Evolutionary conservation across 2,888 invertebrate species (phyloP), one percentile per base, ranked within the genome.

Genomic region (Epinotia ramella): DNA sequence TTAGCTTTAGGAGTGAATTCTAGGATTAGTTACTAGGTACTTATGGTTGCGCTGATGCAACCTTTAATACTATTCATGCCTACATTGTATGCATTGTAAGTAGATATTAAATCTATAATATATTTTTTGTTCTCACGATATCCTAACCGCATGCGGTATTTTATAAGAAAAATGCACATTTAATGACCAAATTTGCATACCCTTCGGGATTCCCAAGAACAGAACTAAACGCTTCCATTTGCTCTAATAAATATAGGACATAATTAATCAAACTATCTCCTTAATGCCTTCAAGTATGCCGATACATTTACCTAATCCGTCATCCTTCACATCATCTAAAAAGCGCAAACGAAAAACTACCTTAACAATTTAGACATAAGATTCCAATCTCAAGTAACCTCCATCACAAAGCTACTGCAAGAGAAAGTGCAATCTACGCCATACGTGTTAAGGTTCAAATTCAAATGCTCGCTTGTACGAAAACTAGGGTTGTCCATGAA

Each of bases 291-390:
- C 79, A 78, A 82, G 80, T 79, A 75, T 62, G 60, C 73, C 77
- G 72, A 77, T 76, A 84, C 82, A 89, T 91, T 89, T 89, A 87
- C 86, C 85, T 90, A 91, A 91, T 91, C 89, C 84, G 84, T 89
- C 89, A 88, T 82, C 77, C 77, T 80, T 81, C 76, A 69, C 56
- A 72, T 60, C 18, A 56, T 68, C 77, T 33, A 20, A 24, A 65
- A 79, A 80, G 78, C 6, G 73, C 77, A 9, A 11, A 13, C 24
- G 7, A 40, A 73, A 77, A 67, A 59, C 59, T 3, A 63, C 44
- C 57, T 24, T 63, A 60, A 69, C 60, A 20, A 53, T 65, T 77
- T 57, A 84, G 78, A 78, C 63, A 46, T 78, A 81, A 63, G 78
- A 74, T 74, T 76, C 3, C 71, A 76, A 79, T 78, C 73, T 44